Conservation (phyloP, 2,113 vertebrate species). For the Recurvirostra avosetta region DNA sequence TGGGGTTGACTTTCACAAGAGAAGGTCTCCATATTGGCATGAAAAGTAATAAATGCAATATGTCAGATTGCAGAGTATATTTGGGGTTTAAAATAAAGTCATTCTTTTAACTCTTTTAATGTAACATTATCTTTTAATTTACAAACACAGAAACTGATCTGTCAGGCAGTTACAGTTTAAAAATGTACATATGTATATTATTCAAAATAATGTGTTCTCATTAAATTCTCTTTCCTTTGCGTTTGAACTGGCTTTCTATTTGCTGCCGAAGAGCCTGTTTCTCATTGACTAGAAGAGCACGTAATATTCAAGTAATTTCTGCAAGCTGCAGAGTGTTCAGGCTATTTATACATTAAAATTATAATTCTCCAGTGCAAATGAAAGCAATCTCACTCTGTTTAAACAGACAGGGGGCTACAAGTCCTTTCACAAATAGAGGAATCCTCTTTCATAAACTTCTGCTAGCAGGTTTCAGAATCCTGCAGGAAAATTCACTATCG, state of each 20-base stretch:
- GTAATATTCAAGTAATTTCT: background rate
- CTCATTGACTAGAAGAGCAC: background rate
- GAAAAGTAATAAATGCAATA: background rate
- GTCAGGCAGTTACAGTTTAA: background rate
- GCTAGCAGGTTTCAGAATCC: background rate
- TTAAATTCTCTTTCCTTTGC: constrained; percentile 25
- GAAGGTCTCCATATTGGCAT: background rate
- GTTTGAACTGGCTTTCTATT: background rate
- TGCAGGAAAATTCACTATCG: background rate
- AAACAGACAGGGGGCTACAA: background rate
- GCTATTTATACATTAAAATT: background rate
- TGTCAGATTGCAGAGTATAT: background rate
- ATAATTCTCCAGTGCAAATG: background rate
- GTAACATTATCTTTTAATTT: background rate
- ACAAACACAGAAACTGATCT: background rate
- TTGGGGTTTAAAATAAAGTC: background rate
- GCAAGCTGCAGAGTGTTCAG: background rate
- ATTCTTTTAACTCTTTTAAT: background rate
- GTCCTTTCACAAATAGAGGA: background rate
- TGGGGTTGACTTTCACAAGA: background rate
- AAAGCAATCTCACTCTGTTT: background rate
- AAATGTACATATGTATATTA: background rate
- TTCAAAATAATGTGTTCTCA: background rate
- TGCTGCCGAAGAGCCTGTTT: background rate
- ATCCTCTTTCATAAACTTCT: background rate